These are phyloP conservation scores for Hydrozoanthus gracilis DNA, from an alignment of 92 coral and sea anemone species.

Conservation along the genomic window DNA sequence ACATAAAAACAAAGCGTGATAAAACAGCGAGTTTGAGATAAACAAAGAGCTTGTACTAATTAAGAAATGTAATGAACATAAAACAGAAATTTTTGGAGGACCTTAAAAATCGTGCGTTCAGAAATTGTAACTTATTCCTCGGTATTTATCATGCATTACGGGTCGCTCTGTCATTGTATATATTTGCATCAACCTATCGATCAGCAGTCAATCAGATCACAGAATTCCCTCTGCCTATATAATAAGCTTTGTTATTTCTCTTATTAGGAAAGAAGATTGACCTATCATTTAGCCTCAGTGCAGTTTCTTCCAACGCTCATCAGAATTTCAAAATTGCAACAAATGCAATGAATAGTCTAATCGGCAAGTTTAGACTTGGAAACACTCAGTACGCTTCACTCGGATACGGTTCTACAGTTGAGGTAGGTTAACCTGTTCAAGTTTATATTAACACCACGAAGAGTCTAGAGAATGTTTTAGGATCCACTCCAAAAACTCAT, in stretches of 20 bases:
- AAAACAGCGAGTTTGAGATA: too few species aligned
- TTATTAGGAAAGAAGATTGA: neutral
- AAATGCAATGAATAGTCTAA: neutral
- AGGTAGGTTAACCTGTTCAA: neutral
- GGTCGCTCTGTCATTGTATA: neutral
- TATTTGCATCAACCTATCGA: neutral
- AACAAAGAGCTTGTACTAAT: too few species aligned
- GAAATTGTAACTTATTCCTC: too few species aligned
- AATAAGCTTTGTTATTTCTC: neutral
- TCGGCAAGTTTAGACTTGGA: neutral
- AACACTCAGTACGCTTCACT: conserved; percentile 32
- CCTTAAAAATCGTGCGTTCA: too few species aligned
- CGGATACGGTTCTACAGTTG: conserved; percentile 3
- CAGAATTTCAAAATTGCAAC: neutral
- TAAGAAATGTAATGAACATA: too few species aligned
- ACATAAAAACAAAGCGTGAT: too few species aligned
- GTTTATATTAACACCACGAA: neutral
- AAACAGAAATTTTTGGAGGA: too few species aligned
- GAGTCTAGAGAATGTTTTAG: neutral
- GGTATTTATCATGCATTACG: too few species aligned
- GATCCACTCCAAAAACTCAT: neutral
- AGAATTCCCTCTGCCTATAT: neutral
- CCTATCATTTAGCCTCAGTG: conserved; percentile 25
- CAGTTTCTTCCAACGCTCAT: neutral
- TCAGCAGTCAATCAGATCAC: neutral